phyloP scores from a whole-genome alignment of 2,113 vertebrate genomes.

The Ibidorhyncha struthersii region DNA sequence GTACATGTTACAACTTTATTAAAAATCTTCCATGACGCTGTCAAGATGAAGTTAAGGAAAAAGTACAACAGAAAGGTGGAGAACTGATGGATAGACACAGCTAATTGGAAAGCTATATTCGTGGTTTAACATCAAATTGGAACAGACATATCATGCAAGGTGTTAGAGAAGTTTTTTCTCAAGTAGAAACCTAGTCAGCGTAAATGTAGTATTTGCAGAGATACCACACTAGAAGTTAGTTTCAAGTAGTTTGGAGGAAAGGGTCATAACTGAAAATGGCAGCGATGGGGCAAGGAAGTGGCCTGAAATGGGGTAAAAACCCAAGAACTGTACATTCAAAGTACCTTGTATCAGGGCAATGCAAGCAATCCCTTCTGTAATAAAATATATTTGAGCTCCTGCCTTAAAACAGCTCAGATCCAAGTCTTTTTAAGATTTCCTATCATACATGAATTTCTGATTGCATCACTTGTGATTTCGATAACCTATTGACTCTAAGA shows the following conservation, averaged over 20 bases:
- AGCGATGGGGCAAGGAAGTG: background rate
- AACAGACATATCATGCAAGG: background rate
- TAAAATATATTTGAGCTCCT: background rate
- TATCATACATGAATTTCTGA: background rate
- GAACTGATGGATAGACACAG: background rate
- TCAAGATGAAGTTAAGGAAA: background rate
- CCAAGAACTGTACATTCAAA: background rate
- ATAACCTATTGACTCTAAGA: background rate
- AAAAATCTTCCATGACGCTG: background rate
- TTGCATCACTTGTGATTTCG: background rate
- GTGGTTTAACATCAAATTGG: background rate
- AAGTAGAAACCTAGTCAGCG: background rate
- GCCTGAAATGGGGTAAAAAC: background rate
- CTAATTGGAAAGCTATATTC: background rate
- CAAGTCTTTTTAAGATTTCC: background rate
- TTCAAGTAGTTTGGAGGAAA: background rate
- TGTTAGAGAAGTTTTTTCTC: background rate
- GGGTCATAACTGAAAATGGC: fast-evolving
- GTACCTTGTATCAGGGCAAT: background rate
- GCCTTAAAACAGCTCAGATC: background rate
- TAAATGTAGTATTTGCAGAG: background rate
- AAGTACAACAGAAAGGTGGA: background rate
- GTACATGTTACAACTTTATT: background rate
- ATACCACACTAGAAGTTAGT: background rate
- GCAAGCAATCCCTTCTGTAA: background rate